Evolutionary conservation across 2,888 invertebrate species (phyloP).

Genomic region (Cataglyphis albicans): DNA sequence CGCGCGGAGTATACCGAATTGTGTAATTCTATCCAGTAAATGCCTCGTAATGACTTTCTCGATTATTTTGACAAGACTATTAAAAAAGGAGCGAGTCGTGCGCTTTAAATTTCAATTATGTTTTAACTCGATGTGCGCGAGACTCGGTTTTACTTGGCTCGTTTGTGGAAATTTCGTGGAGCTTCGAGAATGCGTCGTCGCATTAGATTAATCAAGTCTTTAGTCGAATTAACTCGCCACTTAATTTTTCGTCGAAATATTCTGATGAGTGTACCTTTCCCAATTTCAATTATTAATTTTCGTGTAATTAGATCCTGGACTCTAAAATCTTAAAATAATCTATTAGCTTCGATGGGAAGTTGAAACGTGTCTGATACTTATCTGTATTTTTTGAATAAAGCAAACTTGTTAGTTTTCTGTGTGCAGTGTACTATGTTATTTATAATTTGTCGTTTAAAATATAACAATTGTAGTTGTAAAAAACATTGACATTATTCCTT

Average conservation of each 20-base stretch:
- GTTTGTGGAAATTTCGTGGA: slow-evolving; percentile 19
- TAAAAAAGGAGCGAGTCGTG: background rate
- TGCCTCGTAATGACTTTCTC: slow-evolving; percentile 28
- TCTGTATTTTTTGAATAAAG: background rate
- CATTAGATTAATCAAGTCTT: slow-evolving; percentile 30
- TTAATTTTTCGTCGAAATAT: slow-evolving; percentile 15
- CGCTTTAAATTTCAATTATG: slow-evolving; percentile 42
- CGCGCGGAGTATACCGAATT: background rate
- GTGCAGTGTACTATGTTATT: background rate
- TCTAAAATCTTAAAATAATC: background rate
- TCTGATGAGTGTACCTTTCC: background rate
- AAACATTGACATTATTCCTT: background rate
- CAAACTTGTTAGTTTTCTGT: background rate
- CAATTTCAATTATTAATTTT: background rate
- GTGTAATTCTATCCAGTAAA: slow-evolving; percentile 3
- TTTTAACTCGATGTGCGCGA: slow-evolving; percentile 10
- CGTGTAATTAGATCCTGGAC: background rate
- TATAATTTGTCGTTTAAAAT: background rate
- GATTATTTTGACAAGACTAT: slow-evolving; percentile 31
- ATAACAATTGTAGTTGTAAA: background rate
- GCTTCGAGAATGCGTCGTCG: background rate
- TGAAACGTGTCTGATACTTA: background rate
- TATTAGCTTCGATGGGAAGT: background rate
- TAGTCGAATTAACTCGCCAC: slow-evolving; percentile 9
- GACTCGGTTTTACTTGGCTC: slow-evolving; percentile 22